Conservation (phyloP, 2,888 invertebrate genomes). For the Caradrina clavipalpis region DNA sequence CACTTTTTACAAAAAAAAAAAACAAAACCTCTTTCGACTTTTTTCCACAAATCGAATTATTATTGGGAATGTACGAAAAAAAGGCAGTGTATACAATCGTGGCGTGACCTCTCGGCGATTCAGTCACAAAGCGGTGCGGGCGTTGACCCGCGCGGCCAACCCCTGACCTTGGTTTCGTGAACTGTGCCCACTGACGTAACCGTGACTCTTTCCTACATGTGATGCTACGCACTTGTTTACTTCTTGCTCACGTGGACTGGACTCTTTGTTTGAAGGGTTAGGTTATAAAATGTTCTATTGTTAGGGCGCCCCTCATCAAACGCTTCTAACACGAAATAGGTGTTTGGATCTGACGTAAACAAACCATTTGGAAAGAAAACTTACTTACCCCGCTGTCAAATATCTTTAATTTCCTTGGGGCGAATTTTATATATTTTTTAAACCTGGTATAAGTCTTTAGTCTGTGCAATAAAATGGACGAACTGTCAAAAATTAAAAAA, state of each 20-base stretch:
- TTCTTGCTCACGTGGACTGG: conserved; percentile 60
- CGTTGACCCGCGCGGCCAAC: conserved; percentile 89
- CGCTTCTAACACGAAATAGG: neutral
- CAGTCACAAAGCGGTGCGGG: conserved; percentile 85
- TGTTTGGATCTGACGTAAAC: neutral
- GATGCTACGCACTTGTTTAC: conserved; percentile 70
- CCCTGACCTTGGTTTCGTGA: conserved; percentile 91
- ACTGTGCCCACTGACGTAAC: conserved; percentile 84
- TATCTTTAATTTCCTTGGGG: neutral
- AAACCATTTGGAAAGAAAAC: neutral
- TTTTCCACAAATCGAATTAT: conserved; percentile 56
- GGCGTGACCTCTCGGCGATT: conserved; percentile 83
- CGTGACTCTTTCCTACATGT: conserved; percentile 82
- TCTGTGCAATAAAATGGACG: too few species aligned
- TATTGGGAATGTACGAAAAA: conserved; percentile 61
- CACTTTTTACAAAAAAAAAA: conserved; percentile 11
- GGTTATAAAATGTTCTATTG: neutral
- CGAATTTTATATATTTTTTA: too few species aligned
- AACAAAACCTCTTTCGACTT: conserved; percentile 14
- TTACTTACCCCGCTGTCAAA: neutral
- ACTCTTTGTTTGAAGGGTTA: conserved; percentile 42
- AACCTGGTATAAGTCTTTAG: too few species aligned
- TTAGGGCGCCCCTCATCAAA: neutral
- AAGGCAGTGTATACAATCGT: conserved; percentile 64
- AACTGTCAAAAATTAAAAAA: too few species aligned